phyloP scores from a whole-genome alignment of 2,888 invertebrate species.

The Hypsopygia costalis region DNA sequence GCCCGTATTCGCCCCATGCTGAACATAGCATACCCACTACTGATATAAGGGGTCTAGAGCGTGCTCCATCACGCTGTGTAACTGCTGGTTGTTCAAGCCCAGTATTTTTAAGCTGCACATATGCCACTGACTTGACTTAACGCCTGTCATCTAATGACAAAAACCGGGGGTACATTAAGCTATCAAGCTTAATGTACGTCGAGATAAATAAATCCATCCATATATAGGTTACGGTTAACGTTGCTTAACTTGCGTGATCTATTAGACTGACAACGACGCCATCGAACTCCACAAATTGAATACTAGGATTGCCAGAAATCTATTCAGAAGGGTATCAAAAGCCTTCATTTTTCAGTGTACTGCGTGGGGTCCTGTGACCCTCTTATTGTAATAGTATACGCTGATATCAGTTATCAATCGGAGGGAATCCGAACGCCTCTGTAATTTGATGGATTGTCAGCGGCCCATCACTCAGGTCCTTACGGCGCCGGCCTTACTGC shows the following conservation, averaged over 20 bases:
- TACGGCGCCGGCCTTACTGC: not conserved
- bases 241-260: not conserved
- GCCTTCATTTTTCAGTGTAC: not conserved
- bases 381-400: not conserved
- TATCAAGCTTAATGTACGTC: too few relatives aligned
- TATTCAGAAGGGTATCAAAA: not conserved
- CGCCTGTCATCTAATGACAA: too few relatives aligned
- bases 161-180: too few relatives aligned
- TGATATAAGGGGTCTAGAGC: too few relatives aligned
- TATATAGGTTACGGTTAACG: not conserved
- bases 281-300: not conserved
- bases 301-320: too few relatives aligned
- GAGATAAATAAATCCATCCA: too few relatives aligned
- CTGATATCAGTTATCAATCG: not conserved
- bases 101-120: too few relatives aligned
- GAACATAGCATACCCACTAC: too few relatives aligned
- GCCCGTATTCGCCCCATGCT: too few relatives aligned
- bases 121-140: too few relatives aligned
- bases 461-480: not conserved
- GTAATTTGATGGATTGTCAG: not conserved
- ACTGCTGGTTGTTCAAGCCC: too few relatives aligned
- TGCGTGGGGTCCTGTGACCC: not conserved
- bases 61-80: too few relatives aligned
- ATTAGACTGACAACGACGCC: not conserved
- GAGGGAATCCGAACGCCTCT: not conserved